phyloP scores from a whole-genome alignment of 2,113 vertebrate genomes.

The Pan troglodytes region NHGRI_mPanTro3-v2.1_pri NC_072402.2:72905001-72905500 shows the following conservation, averaged over 20 bases:
- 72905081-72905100: neutral
- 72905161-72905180: neutral
- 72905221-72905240: neutral
- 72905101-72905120: neutral
- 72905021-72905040: neutral
- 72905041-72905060: neutral
- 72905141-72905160: neutral
- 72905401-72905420: neutral
- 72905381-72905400: neutral
- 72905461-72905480: neutral
- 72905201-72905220: neutral
- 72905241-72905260: neutral
- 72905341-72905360: neutral
- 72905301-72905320: neutral
- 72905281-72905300: neutral
- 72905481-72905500: neutral
- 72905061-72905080: neutral
- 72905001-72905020: neutral
- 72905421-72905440: neutral
- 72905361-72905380: neutral
- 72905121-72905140: neutral
- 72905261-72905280: neutral
- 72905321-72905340: constrained; percentile 11
- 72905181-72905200: neutral
- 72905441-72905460: neutral